Evolutionary conservation across 2,797 vertebrate genomes (phyloP).

Genomic region (Semaprochilodus insignis): DNA sequence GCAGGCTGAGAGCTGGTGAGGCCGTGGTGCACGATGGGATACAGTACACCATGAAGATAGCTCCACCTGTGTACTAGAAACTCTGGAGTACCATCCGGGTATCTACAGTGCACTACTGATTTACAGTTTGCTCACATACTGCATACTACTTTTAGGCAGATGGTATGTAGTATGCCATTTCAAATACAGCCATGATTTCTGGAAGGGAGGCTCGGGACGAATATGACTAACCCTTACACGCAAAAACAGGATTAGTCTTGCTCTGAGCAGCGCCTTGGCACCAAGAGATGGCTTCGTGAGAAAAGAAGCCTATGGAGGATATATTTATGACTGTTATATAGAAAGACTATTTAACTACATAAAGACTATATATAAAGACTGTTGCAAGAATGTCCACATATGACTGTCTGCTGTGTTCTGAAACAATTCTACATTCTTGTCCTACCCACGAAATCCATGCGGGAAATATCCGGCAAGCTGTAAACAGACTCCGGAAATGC

Average conservation of each 20-base stretch:
- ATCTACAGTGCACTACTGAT: too few relatives aligned
- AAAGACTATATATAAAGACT: neutral
- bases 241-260: neutral
- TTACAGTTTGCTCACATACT: too few relatives aligned
- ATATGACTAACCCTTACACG: neutral
- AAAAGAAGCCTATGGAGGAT: neutral
- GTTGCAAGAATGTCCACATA: neutral
- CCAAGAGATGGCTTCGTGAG: neutral
- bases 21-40: too few relatives aligned
- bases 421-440: neutral
- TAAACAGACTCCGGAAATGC: too few relatives aligned
- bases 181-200: neutral
- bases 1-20: too few relatives aligned
- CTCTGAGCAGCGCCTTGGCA: neutral
- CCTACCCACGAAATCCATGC: neutral
- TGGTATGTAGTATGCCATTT: too few relatives aligned
- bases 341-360: too few relatives aligned
- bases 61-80: too few relatives aligned
- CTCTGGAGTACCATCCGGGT: too few relatives aligned
- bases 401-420: neutral
- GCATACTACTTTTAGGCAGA: too few relatives aligned
- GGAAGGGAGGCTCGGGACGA: constrained; percentile 1
- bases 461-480: too few relatives aligned
- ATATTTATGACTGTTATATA: neutral
- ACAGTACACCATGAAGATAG: too few relatives aligned